Base-by-base conservation (phyloP, 2,888 invertebrate species). In the Tigriopus californicus region DNA sequence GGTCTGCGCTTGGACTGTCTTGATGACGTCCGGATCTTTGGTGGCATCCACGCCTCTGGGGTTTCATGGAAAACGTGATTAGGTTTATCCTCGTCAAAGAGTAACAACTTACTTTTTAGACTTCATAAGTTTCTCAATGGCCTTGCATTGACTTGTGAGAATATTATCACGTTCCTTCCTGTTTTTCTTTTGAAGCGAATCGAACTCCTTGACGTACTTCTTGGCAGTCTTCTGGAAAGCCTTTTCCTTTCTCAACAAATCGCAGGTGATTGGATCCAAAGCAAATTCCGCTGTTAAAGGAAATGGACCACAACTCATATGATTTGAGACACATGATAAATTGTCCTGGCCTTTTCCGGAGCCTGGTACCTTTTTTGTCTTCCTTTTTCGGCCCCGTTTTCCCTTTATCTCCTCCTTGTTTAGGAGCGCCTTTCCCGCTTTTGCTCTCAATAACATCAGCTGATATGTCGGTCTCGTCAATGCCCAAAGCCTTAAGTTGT, bases 181-280 rank as follows among this genome's bases (percentile, higher is more conserved):
- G 67, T 97, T 95, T 60, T 85, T 82, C 70, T 94, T 95, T 69
- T 83, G 83, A 73, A 95, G 74, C 4, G 86, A 77, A 61, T 97
- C 97, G 62, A 89, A 70, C 67, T 98, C 97, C 68, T 98, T 98
- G 71, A 89, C 86, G 68, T 97, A 94, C 70, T 95, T 97, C 67
- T 91, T 84, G 52, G 86, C 81, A 41, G 88, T 82, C 74, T 98
- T 98, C 24, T 52, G 18, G 52, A 59, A 59, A 25, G 83, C 83
- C 70, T 94, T 95, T 71, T 94, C 92, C 66, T 81, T 80, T 20
- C 84, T 80, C 52, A 95, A 75, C 3, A 83, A 80, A 64, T 91
- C 91, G 49, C 88, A 79, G 0, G 89, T 91, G 63, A 95, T 86
- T 0, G 89, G 83, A 66, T 92, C 92, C 70, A 92, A 89, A 41